These are phyloP conservation scores for Cyanoramphus novaezelandiae DNA, from an alignment of 2,113 vertebrate genomes.

Conservation along the genomic window DNA sequence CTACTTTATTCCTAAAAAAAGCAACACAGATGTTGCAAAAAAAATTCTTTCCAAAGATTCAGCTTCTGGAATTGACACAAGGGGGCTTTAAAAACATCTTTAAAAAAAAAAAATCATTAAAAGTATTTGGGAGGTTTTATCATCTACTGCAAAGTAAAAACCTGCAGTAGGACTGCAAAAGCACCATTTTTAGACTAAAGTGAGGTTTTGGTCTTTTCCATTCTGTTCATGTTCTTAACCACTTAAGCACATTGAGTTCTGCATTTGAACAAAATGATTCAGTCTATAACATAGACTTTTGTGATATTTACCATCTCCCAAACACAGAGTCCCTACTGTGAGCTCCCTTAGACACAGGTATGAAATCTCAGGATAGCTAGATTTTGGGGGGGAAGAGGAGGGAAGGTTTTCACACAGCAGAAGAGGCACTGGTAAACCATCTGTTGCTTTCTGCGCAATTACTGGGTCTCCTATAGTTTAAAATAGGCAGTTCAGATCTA, in stretches of 20 bases:
- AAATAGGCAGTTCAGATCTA: not conserved
- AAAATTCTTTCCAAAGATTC: not conserved
- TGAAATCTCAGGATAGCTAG: not conserved
- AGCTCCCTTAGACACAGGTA: not conserved
- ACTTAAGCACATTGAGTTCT: not conserved
- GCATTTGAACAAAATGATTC: not conserved
- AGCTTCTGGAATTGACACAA: not conserved
- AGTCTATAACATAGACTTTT: not conserved
- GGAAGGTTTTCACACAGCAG: not conserved
- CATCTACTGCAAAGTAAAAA: not conserved
- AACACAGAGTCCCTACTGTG: not conserved
- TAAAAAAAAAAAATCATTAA: not conserved
- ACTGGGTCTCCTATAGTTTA: not conserved
- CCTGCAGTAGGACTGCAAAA: not conserved
- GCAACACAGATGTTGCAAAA: fast-evolving
- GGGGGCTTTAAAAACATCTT: not conserved
- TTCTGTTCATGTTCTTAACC: not conserved
- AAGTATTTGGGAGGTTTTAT: not conserved
- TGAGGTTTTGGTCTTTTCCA: not conserved
- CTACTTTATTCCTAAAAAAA: not conserved
- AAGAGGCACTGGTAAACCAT: not conserved
- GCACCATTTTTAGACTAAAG: not conserved
- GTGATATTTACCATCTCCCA: not conserved
- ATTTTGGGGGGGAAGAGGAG: not conserved
- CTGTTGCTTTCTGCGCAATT: not conserved